Conservation (phyloP, 2,113 vertebrate species). For the Saguinus midas region DNA sequence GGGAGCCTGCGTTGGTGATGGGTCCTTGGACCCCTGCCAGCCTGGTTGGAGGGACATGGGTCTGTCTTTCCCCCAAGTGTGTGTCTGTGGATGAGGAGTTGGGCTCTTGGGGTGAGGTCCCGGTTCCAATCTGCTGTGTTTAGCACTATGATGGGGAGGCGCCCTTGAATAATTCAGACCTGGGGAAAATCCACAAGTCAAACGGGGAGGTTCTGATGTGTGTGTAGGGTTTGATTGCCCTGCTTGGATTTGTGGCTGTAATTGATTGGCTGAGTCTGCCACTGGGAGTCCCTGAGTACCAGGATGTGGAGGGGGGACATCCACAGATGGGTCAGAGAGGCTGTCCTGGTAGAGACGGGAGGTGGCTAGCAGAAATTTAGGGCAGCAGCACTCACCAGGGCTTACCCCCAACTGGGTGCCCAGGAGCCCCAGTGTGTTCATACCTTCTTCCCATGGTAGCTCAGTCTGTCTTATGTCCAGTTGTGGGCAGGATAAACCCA, state of each 20-base stretch:
- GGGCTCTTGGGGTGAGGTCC: neutral
- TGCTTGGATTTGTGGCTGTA: neutral
- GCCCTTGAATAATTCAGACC: constrained; percentile 45
- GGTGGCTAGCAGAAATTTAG: neutral
- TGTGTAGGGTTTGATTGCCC: neutral
- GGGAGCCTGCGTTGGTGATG: neutral
- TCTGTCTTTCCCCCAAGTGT: neutral
- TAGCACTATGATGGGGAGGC: neutral
- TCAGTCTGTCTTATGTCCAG: neutral
- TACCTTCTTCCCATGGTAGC: neutral
- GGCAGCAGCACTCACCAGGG: neutral
- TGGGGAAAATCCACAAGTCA: constrained; percentile 45
- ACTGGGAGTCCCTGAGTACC: neutral
- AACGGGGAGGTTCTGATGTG: neutral
- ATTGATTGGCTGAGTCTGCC: neutral
- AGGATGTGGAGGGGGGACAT: neutral
- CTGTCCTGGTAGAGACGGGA: neutral
- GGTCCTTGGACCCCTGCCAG: neutral
- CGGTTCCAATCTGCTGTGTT: neutral
- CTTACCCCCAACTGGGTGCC: neutral
- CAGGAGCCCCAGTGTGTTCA: neutral
- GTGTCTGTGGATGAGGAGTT: neutral
- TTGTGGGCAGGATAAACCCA: neutral
- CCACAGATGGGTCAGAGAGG: neutral
- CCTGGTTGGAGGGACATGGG: neutral